Conservation (phyloP, 2,113 vertebrate genomes). For the Pseudolaguvia tuberculata region DNA sequence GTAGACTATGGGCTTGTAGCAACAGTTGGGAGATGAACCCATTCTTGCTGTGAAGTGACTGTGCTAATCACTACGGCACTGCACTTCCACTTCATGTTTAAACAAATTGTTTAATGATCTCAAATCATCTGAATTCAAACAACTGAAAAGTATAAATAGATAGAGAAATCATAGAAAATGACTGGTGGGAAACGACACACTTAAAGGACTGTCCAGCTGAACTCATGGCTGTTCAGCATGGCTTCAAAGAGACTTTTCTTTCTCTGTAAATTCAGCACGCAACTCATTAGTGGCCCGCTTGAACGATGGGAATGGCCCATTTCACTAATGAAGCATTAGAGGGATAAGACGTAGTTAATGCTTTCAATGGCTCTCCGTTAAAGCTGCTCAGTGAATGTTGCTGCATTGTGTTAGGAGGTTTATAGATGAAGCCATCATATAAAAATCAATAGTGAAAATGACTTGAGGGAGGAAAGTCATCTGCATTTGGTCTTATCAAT, state of each 20-base stretch:
- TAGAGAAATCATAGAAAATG: too few relatives aligned
- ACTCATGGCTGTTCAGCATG: too few relatives aligned
- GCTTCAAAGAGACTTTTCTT: conserved; percentile 37
- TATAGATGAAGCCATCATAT: conserved; percentile 63
- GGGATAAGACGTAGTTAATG: conserved; percentile 46
- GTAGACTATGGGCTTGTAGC: too few relatives aligned
- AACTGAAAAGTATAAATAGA: too few relatives aligned
- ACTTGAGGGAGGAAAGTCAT: conserved; percentile 48
- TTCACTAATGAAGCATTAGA: conserved; percentile 57
- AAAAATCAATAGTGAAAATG: conserved; percentile 65
- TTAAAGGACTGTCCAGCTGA: conserved; percentile 46
- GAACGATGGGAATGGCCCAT: conserved; percentile 49
- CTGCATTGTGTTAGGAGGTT: conserved; percentile 58
- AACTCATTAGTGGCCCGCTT: conserved; percentile 53
- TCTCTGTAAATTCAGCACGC: conserved; percentile 47
- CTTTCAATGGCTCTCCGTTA: conserved; percentile 55
- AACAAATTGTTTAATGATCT: too few relatives aligned
- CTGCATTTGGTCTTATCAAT: conserved; percentile 59
- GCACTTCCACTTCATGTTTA: too few relatives aligned
- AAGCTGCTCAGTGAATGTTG: conserved; percentile 44
- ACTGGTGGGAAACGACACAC: too few relatives aligned
- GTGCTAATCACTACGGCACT: too few relatives aligned
- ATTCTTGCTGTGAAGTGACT: too few relatives aligned
- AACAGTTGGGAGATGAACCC: too few relatives aligned
- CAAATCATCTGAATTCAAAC: too few relatives aligned